These are phyloP conservation scores for Lynx canadensis DNA, from an alignment of 2,113 vertebrate genomes.

Conservation along the genomic window DNA sequence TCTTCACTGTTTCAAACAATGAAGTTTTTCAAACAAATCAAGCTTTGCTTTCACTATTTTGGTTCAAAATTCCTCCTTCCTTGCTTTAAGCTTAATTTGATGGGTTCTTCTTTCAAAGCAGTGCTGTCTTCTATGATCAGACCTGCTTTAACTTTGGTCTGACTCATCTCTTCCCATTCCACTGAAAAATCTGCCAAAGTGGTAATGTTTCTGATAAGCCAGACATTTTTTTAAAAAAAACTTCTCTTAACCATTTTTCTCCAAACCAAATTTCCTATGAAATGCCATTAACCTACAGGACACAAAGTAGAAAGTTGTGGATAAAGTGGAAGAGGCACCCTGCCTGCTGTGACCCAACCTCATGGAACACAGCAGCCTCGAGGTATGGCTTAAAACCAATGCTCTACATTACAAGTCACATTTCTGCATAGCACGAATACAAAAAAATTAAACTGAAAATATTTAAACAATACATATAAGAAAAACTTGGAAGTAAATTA, in stretches of 20 bases:
- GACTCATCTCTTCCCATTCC: background rate
- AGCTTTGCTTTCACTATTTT: constrained; percentile 33
- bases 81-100: background rate
- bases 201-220: background rate
- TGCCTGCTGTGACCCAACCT: no score
- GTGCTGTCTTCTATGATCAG: background rate
- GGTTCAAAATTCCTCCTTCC: background rate
- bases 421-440: background rate
- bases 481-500: background rate
- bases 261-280: background rate
- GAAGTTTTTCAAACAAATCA: background rate
- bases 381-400: background rate
- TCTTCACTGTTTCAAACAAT: background rate
- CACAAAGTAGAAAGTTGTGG: background rate
- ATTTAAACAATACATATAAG: background rate
- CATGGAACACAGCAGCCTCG: background rate
- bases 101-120: constrained; percentile 16
- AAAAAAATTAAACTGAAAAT: background rate
- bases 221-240: background rate
- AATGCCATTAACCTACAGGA: background rate
- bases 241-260: background rate
- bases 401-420: background rate
- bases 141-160: background rate
- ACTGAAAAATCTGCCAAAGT: background rate
- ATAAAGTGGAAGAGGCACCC: background rate